These are phyloP conservation scores for Elmis aenea DNA, from an alignment of 2,888 invertebrate species.

Conservation along the genomic window DNA sequence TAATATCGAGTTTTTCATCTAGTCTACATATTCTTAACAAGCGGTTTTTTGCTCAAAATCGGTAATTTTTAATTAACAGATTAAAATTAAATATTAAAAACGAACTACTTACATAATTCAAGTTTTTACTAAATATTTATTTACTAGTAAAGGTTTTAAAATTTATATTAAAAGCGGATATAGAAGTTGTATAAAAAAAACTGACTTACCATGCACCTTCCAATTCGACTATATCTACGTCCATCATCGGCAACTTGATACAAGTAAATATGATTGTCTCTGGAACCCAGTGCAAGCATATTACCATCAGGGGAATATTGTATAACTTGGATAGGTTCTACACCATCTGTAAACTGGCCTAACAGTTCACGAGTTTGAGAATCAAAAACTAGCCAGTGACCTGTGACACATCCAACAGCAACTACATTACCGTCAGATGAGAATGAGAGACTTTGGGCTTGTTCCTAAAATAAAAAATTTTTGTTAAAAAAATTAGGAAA, in stretches of 20 bases:
- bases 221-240: slow-evolving; percentile 70
- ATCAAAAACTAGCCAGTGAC: slow-evolving; percentile 81
- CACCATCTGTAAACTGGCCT: slow-evolving; percentile 66
- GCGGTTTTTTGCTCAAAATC: too few relatives aligned
- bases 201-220: slow-evolving; percentile 74
- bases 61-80: too few relatives aligned
- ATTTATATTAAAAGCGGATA: too few relatives aligned
- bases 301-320: slow-evolving; percentile 75
- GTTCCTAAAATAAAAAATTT: slow-evolving; percentile 62
- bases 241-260: slow-evolving; percentile 77
- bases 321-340: slow-evolving; percentile 65
- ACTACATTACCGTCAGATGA: slow-evolving; percentile 71
- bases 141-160: too few relatives aligned
- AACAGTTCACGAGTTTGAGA: slow-evolving; percentile 70
- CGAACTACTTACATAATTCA: neutral
- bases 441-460: slow-evolving; percentile 77
- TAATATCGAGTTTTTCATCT: too few relatives aligned
- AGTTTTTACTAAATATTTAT: too few relatives aligned
- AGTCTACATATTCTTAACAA: too few relatives aligned
- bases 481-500: too few relatives aligned
- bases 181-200: slow-evolving; percentile 4
- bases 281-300: slow-evolving; percentile 77
- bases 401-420: slow-evolving; percentile 71
- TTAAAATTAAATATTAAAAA: too few relatives aligned
- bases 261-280: slow-evolving; percentile 86